Evolutionary conservation across 1,140 invertebrate genomes (phyloP), one percentile per base, ranked within the genome.

Genomic region (Arion vulgaris): DNA sequence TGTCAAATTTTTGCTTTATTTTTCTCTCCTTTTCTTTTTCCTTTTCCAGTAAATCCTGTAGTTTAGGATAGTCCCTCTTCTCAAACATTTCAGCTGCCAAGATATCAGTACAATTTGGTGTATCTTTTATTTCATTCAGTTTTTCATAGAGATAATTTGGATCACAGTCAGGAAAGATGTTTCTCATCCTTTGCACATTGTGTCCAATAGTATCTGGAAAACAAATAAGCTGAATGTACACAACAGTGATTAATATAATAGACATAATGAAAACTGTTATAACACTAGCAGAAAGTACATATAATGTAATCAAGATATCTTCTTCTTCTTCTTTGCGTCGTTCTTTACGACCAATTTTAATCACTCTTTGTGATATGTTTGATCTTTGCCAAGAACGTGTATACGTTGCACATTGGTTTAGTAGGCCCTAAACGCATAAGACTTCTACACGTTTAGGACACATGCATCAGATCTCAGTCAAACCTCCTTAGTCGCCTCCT

Each of bases 21-120:
- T 89, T 85, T 51, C 82, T 53, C 77, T 87, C 81, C 51, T 86
- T 74, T 85, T 88, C 88, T 51, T 86, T 83, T 83, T 89, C 77
- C 83, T 89, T 83, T 84, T 90, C 87, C 53, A 86, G 41, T 51
- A 86, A 73, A 19, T 94, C 93, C 71, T 93, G 91, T 80, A 93
- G 89, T 26, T 93, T 94, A 11, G 94, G 94, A 90, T 94, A 95
- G 81, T 92, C 87, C 51, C 88, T 91, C 4, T 88, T 87, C 84
- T 94, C 93, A 85, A 91, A 88, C 83, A 91, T 84, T 38, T 87
- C 69, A n/a, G 86, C 81, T n/a, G 89, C 90, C 39, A 91, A 74
- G 23, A 85, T 84, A 82, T 87, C 83, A 5, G 88, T 80, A 71
- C 87, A 82, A 17, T 90, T 86, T 39, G 75, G 74, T n/a, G 87